These are phyloP conservation scores for Scleropages formosus DNA, from an alignment of 2,797 vertebrate species.

Conservation along the genomic window DNA sequence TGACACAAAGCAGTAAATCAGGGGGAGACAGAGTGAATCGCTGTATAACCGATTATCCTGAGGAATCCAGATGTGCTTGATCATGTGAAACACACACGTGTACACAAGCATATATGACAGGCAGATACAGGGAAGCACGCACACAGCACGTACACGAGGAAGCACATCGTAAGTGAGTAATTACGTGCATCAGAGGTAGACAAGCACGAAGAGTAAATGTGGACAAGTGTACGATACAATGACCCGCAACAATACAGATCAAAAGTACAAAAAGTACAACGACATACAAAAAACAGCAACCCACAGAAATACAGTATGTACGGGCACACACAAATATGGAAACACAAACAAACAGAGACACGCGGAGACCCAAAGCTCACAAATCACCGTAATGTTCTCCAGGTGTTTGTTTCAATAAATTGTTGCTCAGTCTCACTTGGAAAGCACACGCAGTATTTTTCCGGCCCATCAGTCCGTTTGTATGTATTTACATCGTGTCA, in stretches of 20 bases:
- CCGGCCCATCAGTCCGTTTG: too few relatives aligned
- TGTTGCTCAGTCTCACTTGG: too few relatives aligned
- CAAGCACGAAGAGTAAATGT: neutral
- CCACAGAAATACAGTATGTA: slow-evolving; percentile 29
- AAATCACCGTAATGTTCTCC: too few relatives aligned
- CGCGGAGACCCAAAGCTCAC: slow-evolving; percentile 34
- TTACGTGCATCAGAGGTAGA: slow-evolving; percentile 5
- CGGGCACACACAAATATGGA: slow-evolving; percentile 22
- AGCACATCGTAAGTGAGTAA: neutral
- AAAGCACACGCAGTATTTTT: slow-evolving; percentile 36
- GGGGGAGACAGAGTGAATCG: slow-evolving; percentile 62
- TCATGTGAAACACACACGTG: slow-evolving; percentile 54
- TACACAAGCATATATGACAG: neutral
- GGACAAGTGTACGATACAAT: neutral
- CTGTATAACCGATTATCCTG: slow-evolving; percentile 62
- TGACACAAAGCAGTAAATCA: slow-evolving; percentile 70
- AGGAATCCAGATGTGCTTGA: slow-evolving; percentile 63
- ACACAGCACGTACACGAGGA: slow-evolving; percentile 33
- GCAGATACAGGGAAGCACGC: slow-evolving; percentile 24
- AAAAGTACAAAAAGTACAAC: slow-evolving; percentile 27
- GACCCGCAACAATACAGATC: slow-evolving; percentile 27
- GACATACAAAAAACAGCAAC: slow-evolving; percentile 37
- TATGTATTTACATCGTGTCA: too few relatives aligned
- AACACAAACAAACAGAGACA: slow-evolving; percentile 29
- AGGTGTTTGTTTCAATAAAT: too few relatives aligned